Evolutionary conservation across 2,888 invertebrate species (phyloP).

Genomic region (Polydrusus pterygomalis): DNA sequence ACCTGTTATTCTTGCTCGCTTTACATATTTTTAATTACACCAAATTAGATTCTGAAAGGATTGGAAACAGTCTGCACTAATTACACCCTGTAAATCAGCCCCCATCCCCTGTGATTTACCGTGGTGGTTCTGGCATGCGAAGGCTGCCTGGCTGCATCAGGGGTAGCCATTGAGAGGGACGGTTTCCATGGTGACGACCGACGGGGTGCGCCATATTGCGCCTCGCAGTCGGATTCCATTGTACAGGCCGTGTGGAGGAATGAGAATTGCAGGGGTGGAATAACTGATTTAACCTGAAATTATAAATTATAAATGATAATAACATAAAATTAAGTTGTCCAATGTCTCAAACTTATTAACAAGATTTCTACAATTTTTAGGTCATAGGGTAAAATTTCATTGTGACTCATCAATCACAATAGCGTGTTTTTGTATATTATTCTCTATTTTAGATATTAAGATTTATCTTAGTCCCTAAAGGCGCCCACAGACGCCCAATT

Average conservation of each 20-base stretch:
- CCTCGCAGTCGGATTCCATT: slow-evolving; percentile 59
- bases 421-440: too few species aligned
- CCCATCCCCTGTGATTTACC: slow-evolving; percentile 62
- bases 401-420: too few species aligned
- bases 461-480: too few species aligned
- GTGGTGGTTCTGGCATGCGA: slow-evolving; percentile 58
- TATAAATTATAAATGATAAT: not conserved
- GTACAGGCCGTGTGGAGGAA: slow-evolving; percentile 29
- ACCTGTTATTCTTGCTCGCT: not conserved
- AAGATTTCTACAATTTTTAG: too few species aligned
- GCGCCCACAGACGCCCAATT: too few species aligned
- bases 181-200: slow-evolving; percentile 68
- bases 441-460: too few species aligned
- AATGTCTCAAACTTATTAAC: not conserved
- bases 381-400: too few species aligned
- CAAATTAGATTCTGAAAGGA: slow-evolving; percentile 17
- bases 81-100: slow-evolving; percentile 40
- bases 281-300: slow-evolving; percentile 8
- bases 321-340: not conserved
- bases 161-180: slow-evolving; percentile 60
- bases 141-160: slow-evolving; percentile 49
- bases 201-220: slow-evolving; percentile 66
- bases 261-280: slow-evolving; percentile 34
- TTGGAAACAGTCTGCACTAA: slow-evolving; percentile 54
- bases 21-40: slow-evolving; percentile 19